Percentiles rank a stretch among this genome's conserved stretches.
Evolutionary conservation across 2,888 invertebrate genomes (phyloP).

Genomic region (Anodontia alba): DNA sequence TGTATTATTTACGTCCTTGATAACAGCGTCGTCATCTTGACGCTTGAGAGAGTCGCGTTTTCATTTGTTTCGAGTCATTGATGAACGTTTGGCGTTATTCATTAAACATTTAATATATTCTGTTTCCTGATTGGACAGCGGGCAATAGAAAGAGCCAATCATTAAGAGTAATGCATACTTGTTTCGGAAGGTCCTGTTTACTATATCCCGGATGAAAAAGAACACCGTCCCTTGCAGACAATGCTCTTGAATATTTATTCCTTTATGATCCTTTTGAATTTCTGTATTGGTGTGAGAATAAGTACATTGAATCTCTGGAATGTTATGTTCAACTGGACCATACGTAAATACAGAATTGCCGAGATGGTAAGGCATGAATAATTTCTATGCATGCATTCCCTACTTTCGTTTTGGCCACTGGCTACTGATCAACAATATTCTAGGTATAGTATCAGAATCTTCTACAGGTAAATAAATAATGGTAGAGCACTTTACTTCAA

Average conservation of each 20-base stretch:
- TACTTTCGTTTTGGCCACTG: not conserved
- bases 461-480: too few species aligned
- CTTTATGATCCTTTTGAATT: not conserved
- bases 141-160: too few species aligned
- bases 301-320: conserved; percentile 79
- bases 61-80: too few species aligned
- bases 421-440: too few species aligned
- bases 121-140: not conserved
- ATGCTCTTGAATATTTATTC: not conserved
- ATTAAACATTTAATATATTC: not conserved
- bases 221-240: not conserved
- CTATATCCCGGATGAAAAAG: not conserved
- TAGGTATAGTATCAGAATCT: too few species aligned
- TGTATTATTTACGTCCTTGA: too few species aligned
- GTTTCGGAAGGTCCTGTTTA: not conserved
- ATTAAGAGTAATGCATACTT: too few species aligned
- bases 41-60: too few species aligned
- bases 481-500: too few species aligned
- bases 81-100: not conserved
- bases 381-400: too few species aligned
- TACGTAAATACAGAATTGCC: conserved; percentile 72
- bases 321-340: conserved; percentile 80
- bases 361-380: conserved; percentile 67
- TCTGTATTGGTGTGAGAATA: conserved; percentile 28
- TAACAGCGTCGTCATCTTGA: too few species aligned